Conservation (phyloP, 2,797 vertebrate species). For the Chiroxiphia lanceolata region DNA sequence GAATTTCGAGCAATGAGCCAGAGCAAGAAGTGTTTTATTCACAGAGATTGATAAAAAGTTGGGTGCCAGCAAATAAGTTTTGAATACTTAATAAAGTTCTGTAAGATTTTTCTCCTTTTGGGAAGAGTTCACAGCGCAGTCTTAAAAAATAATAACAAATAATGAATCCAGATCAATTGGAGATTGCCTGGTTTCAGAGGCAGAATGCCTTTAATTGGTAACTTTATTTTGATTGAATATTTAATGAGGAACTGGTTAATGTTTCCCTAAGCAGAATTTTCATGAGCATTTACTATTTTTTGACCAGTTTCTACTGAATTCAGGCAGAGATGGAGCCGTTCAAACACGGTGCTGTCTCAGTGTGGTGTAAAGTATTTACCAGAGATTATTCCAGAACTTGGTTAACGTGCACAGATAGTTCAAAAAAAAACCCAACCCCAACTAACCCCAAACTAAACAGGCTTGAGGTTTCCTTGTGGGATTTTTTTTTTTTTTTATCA, state of each 20-base stretch:
- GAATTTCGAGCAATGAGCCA: neutral
- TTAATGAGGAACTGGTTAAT: neutral
- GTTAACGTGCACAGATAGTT: conserved; percentile 31
- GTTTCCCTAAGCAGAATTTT: neutral
- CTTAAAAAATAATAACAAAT: neutral
- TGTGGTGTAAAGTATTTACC: neutral
- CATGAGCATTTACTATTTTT: neutral
- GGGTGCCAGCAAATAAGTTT: neutral
- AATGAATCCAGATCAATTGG: neutral
- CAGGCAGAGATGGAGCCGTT: neutral
- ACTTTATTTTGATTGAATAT: neutral
- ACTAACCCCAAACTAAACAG: neutral
- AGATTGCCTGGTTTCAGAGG: neutral
- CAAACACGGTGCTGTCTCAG: neutral
- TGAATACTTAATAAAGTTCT: neutral
- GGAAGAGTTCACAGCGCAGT: neutral
- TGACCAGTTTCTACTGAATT: neutral
- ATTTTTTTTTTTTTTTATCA: conserved; percentile 8
- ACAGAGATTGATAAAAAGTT: neutral
- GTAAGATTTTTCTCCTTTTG: neutral
- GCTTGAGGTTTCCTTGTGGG: conserved; percentile 59
- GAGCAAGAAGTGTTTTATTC: neutral
- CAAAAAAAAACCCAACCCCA: neutral
- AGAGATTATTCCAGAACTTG: conserved; percentile 33
- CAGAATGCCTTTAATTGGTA: neutral